A percentile compares a stretch with the other conserved stretches of the same genome.
These are phyloP conservation scores for Phymanthus crucifer DNA, from an alignment of 92 coral and sea anemone species.

Conservation along the genomic window DNA sequence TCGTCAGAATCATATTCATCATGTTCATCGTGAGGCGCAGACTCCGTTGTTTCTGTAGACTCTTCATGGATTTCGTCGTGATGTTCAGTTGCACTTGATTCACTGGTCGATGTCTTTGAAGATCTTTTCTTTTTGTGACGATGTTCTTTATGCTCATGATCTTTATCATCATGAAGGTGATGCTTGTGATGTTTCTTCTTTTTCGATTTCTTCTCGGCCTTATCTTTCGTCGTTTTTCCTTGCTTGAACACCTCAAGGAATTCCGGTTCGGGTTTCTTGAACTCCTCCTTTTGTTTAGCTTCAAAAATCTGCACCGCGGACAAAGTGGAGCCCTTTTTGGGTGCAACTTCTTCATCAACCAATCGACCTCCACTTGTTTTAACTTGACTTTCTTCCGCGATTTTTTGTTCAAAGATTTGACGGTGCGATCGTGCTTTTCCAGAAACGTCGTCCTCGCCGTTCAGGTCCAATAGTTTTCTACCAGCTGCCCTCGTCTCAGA, in stretches of 20 bases:
- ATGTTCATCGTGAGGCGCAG: conserved; percentile 48
- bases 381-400: conserved; percentile 69
- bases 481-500: conserved; percentile 47
- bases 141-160: conserved; percentile 35
- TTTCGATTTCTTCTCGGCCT: conserved; percentile 24
- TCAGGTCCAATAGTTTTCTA: conserved; percentile 56
- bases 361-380: conserved; percentile 41
- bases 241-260: conserved; percentile 29
- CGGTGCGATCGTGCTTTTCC: conserved; percentile 79
- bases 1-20: conserved; percentile 42
- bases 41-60: conserved; percentile 22
- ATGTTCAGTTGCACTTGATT: conserved; percentile 21
- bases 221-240: conserved; percentile 11
- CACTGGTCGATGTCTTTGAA: conserved; percentile 30
- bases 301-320: conserved; percentile 52
- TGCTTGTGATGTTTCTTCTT: conserved; percentile 28
- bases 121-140: conserved; percentile 20
- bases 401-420: conserved; percentile 68
- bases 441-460: conserved; percentile 37
- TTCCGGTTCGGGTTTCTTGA: conserved; percentile 33
- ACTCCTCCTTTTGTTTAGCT: conserved; percentile 48
- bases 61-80: conserved; percentile 28
- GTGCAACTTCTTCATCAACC: conserved; percentile 60
- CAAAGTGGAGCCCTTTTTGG: conserved; percentile 46
- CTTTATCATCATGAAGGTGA: conserved; percentile 21